phyloP scores from a whole-genome alignment of 2,797 vertebrate genomes.

The Glossophaga mutica region DNA sequence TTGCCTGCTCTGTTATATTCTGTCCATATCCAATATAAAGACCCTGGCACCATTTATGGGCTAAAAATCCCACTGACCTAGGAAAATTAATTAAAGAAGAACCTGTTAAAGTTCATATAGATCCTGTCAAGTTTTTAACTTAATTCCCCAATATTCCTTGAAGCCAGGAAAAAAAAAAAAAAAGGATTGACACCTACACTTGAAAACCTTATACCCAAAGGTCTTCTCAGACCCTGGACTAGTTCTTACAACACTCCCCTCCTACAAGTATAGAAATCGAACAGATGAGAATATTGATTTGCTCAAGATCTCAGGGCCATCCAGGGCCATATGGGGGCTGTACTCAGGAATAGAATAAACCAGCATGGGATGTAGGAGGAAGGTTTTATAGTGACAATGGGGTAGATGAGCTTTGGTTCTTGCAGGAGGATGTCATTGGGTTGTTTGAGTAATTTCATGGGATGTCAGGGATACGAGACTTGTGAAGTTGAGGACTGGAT shows the following conservation, averaged over 20 bases:
- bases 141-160: background rate
- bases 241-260: background rate
- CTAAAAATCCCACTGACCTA: background rate
- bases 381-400: background rate
- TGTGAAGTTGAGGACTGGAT: background rate
- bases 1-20: background rate
- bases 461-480: background rate
- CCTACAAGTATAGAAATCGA: background rate
- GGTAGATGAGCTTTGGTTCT: background rate
- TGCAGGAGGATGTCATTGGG: background rate
- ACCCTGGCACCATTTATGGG: background rate
- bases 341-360: background rate
- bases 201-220: background rate
- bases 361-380: no score
- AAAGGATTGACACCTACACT: background rate
- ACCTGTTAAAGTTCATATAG: background rate
- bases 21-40: background rate
- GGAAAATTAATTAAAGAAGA: background rate
- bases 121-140: background rate
- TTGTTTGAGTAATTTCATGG: background rate
- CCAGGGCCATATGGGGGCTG: background rate
- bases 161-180: background rate
- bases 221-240: background rate
- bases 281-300: background rate
- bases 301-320: background rate